Evolutionary conservation across 53 echinoderm and acorn worm genomes (phyloP).

Genomic region (Apostichopus leukothele): DNA sequence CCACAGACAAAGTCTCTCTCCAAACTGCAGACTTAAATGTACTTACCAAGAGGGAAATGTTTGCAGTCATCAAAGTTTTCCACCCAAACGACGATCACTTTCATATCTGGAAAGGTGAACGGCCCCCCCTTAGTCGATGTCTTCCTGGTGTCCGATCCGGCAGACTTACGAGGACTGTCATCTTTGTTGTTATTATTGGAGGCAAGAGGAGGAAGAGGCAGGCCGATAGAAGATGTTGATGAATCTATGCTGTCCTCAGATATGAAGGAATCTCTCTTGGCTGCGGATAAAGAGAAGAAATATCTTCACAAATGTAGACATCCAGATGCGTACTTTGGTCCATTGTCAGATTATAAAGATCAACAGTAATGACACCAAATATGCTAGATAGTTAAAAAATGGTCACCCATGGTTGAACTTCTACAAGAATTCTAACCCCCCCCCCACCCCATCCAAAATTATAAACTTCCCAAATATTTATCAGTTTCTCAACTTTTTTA

Average conservation of each 20-base stretch:
- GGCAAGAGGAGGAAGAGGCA: conserved; percentile 24
- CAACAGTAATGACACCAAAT: too few relatives aligned
- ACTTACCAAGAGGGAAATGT: conserved; percentile 83
- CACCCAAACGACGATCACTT: conserved; percentile 92
- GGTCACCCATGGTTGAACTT: too few relatives aligned
- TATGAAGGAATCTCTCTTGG: conserved; percentile 15
- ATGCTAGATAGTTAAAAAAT: too few relatives aligned
- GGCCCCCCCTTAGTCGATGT: conserved; percentile 66
- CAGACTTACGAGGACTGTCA: conserved; percentile 42
- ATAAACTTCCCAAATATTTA: too few relatives aligned
- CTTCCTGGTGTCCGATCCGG: conserved; percentile 57
- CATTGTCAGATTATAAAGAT: too few relatives aligned
- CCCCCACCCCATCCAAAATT: too few relatives aligned
- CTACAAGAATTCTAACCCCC: too few relatives aligned
- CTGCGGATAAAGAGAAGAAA: not conserved
- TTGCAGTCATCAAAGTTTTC: conserved; percentile 97
- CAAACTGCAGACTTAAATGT: not conserved
- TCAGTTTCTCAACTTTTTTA: too few relatives aligned
- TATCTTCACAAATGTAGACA: too few relatives aligned
- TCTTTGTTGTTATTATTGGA: conserved; percentile 52
- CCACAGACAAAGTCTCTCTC: too few relatives aligned
- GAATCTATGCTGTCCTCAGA: conserved; percentile 41
- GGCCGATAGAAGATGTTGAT: conserved; percentile 19
- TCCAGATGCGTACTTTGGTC: too few relatives aligned
- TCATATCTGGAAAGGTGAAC: conserved; percentile 73